Evolutionary conservation across 2,113 vertebrate species (phyloP), one percentile per base, ranked within the genome.

Genomic region (Actenoides lindsayi): DNA sequence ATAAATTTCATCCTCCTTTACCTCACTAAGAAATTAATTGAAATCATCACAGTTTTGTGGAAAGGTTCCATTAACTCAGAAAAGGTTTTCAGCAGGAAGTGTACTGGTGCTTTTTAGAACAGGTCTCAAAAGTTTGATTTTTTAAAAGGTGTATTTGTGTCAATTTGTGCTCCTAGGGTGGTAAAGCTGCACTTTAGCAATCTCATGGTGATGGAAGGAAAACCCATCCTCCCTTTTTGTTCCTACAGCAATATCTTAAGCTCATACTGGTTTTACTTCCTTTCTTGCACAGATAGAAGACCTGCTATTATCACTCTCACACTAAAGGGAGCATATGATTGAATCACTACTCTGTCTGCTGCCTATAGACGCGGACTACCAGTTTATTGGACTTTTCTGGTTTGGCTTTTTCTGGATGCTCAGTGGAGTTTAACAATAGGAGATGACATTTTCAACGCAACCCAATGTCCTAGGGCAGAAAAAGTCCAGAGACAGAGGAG

Each of bases 271-370:
- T 73, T 89, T 81, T 65, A 11, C 7, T 64, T 57, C 3, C n/a
- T 75, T 67, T 64, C n/a, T 67, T n/a, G 7, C 4, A n/a, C 16
- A 46, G 16, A 5, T n/a, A 3, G 7, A 31, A 74, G 59, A 21
- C 10, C 35, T 50, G n/a, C 9, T 53, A 1, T 21, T 50, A 8
- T 28, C 63, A 39, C 17, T 39, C 27, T 51, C 18, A 16, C 16
- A 11, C 6, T 30, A 9, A 0, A 0, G 11, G 28, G 9, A 37
- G 30, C 4, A 3, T 3, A 2, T 23, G 16, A 30, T 19, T 19
- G 21, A 62, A 15, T 20, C 27, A 24, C 19, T 9, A 3, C 7
- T 31, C 10, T 31, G 30, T 16, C 7, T n/a, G 0, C 13, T 31
- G 4, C 10, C 4, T 44, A 42, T 33, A 46, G 39, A 74, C 13